Evolutionary conservation across 1,140 invertebrate species (phyloP).

Genomic region (Ectropis grisescens): DNA sequence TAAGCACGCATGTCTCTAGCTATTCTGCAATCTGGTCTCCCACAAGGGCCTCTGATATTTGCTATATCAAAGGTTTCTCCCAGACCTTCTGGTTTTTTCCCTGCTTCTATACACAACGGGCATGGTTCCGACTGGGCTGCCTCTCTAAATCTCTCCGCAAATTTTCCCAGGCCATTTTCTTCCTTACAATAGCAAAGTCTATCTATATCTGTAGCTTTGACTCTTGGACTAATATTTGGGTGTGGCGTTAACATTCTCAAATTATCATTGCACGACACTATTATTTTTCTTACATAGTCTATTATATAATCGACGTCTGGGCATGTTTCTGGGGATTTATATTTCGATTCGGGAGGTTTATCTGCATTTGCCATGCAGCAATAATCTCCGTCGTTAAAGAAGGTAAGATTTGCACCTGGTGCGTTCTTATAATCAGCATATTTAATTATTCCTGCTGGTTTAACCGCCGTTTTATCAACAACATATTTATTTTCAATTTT

Average conservation of each 20-base stretch:
- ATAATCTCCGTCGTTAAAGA: constrained; percentile 45
- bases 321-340: constrained; percentile 37
- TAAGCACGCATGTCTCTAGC: constrained; percentile 51
- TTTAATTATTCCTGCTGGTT: constrained; percentile 33
- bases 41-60: constrained; percentile 56
- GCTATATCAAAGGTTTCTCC: constrained; percentile 41
- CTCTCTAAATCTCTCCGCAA: constrained; percentile 41
- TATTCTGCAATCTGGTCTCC: constrained; percentile 52
- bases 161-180: constrained; percentile 40
- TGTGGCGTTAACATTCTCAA: constrained; percentile 61
- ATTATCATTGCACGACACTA: constrained; percentile 60
- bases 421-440: constrained; percentile 58
- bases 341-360: constrained; percentile 45
- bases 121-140: constrained; percentile 37
- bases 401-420: constrained; percentile 41
- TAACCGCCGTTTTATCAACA: too few relatives aligned
- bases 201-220: constrained; percentile 55
- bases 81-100: constrained; percentile 21
- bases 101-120: constrained; percentile 36
- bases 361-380: constrained; percentile 51
- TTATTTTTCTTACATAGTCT: constrained; percentile 55
- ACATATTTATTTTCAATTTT: constrained; percentile 49
- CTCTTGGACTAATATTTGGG: constrained; percentile 41
- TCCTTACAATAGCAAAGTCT: constrained; percentile 53
- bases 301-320: constrained; percentile 50